Base-by-base conservation (phyloP, 1,140 invertebrate species). In the Hyphantria cunea region DNA sequence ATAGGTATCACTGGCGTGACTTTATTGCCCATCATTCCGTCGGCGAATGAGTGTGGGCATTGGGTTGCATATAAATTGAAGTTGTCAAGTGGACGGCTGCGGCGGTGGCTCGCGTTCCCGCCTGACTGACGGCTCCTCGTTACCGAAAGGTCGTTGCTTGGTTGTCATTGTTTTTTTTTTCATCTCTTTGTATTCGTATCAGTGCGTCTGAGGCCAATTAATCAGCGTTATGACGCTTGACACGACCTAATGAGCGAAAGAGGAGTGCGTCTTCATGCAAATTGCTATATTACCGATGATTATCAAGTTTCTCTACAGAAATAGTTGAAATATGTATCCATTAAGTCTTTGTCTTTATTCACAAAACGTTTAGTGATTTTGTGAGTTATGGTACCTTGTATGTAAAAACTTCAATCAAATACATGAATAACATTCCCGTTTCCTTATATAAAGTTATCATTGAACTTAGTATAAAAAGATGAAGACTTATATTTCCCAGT, bases 181-280 rank as follows among this genome's bases (percentile, higher is more conserved):
- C 54, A 60, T 58, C 59, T 72, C 54, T 70, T 74, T 70, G 66
- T 68, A 54, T 70, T 63, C 58, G 66, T 75, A 74, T 77, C 76
- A 69, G 51, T 59, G 66, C 64, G 72, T 74, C 72, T 72, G 70
- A 70, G 74, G 66, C 78, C 82, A 81, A 88, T 88, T 88, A 88
- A 85, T 87, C 84, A 84, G 69, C 74, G 68, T 80, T 88, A 84
- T 84, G 79, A 85, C 74, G 72, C 78, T 73, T 84, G 78, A 77
- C 81, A 82, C 60, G 73, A 76, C 64, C 77, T 88, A 84, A 88
- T 83, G 77, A 85, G 70, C 66, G 64, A 51, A 59, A 54, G 64
- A 44, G 54, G 39, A 59, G 60, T 56, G 62, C 60, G 52, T 48
- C 34, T 17, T 49, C 52, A 45, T 66, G 53, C 45, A 56, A 55